These are phyloP conservation scores for Tapirus terrestris DNA, from an alignment of 2,113 vertebrate species.

Conservation along the genomic window DNA sequence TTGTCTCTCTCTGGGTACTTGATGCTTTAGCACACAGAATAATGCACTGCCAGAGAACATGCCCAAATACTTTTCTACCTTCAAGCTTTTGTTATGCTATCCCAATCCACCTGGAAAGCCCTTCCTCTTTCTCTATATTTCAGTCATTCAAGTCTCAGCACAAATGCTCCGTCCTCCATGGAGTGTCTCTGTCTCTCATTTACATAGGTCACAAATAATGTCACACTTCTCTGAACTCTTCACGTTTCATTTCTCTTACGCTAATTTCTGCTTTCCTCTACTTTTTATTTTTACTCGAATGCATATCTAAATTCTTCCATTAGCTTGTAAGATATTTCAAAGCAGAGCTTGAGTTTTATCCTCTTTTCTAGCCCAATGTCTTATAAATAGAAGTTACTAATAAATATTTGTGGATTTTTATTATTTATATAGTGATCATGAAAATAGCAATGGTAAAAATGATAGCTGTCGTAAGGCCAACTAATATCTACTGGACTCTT, in stretches of 20 bases:
- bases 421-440: neutral
- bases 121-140: neutral
- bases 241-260: neutral
- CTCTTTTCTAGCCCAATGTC: neutral
- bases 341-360: neutral
- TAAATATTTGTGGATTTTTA: neutral
- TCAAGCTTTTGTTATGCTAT: neutral
- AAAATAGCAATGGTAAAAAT: neutral
- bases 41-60: neutral
- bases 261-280: slow-evolving; percentile 39
- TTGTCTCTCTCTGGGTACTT: neutral
- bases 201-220: neutral
- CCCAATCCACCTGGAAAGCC: neutral
- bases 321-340: neutral
- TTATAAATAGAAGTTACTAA: neutral
- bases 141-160: neutral
- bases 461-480: neutral
- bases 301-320: neutral
- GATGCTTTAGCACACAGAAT: neutral
- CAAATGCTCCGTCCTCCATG: neutral
- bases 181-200: neutral
- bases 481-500: neutral
- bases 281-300: slow-evolving; percentile 12
- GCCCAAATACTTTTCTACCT: neutral
- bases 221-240: neutral